Conservation (phyloP, 2,797 vertebrate genomes). For the Eupleurogrammus muticus region DNA sequence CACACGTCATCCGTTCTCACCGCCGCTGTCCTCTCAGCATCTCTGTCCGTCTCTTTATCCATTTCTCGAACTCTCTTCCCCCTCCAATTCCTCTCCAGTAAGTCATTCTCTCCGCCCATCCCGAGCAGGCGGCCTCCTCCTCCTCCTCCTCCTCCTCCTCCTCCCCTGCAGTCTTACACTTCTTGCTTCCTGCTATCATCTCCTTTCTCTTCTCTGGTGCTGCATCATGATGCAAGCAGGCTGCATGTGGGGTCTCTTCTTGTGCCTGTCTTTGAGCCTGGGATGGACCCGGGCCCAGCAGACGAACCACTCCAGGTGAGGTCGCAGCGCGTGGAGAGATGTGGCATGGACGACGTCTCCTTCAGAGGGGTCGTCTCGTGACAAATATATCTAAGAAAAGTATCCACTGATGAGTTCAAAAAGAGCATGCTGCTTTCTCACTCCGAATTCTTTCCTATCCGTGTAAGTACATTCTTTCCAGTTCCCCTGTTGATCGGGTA, state of each 20-base stretch:
- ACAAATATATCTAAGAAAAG: neutral
- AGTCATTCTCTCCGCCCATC: conserved; percentile 63
- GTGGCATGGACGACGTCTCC: neutral
- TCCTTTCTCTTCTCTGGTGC: conserved; percentile 33
- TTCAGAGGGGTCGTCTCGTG: neutral
- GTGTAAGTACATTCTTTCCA: conserved; percentile 53
- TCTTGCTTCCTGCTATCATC: conserved; percentile 44
- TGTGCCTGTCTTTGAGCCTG: conserved; percentile 70
- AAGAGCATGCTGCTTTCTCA: neutral
- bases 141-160: conserved; percentile 9
- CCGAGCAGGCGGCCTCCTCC: conserved; percentile 38
- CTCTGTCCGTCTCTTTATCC: conserved; percentile 36
- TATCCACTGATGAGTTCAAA: neutral
- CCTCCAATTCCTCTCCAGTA: conserved; percentile 23
- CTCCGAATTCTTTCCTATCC: conserved; percentile 43
- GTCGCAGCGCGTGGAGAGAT: neutral
- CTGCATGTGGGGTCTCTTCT: conserved; percentile 63
- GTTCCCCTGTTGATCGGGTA: conserved; percentile 43
- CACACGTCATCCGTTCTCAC: conserved; percentile 34
- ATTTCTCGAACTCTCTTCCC: conserved; percentile 29
- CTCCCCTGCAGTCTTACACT: conserved; percentile 46
- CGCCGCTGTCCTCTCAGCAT: conserved; percentile 51
- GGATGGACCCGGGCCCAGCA: conserved; percentile 72
- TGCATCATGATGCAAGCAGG: conserved; percentile 69
- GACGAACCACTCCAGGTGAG: conserved; percentile 79